phyloP scores from a whole-genome alignment of 2,113 vertebrate genomes.

The Probosciger aterrimus region DNA sequence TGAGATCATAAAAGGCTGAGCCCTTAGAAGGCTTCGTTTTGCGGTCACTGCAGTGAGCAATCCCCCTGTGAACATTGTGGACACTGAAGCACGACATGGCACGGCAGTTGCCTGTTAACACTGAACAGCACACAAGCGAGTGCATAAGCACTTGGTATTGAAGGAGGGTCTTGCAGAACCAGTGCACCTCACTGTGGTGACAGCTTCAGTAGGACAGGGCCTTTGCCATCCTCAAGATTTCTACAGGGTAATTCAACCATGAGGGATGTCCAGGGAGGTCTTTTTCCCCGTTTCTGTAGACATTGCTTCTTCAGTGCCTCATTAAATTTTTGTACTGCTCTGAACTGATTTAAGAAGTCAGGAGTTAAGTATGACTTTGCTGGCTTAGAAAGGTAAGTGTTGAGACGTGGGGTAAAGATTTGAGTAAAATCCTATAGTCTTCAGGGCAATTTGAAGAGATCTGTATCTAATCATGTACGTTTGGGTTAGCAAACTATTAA shows the following conservation, averaged over 20 bases:
- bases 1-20: background rate
- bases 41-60: accelerated
- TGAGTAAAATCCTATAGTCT: background rate
- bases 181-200: background rate
- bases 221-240: background rate
- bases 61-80: background rate
- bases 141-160: background rate
- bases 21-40: background rate
- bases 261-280: background rate
- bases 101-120: background rate
- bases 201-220: background rate
- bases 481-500: background rate
- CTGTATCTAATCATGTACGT: background rate
- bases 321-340: background rate
- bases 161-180: background rate
- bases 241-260: background rate
- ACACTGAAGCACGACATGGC: accelerated
- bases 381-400: background rate
- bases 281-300: background rate
- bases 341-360: background rate
- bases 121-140: accelerated
- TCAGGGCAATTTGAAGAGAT: background rate
- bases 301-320: background rate
- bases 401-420: background rate
- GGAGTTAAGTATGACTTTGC: background rate